Evolutionary conservation across 2,113 vertebrate genomes (phyloP), one percentile per base, ranked within the genome.

Genomic region (Anoplopoma fimbria): DNA sequence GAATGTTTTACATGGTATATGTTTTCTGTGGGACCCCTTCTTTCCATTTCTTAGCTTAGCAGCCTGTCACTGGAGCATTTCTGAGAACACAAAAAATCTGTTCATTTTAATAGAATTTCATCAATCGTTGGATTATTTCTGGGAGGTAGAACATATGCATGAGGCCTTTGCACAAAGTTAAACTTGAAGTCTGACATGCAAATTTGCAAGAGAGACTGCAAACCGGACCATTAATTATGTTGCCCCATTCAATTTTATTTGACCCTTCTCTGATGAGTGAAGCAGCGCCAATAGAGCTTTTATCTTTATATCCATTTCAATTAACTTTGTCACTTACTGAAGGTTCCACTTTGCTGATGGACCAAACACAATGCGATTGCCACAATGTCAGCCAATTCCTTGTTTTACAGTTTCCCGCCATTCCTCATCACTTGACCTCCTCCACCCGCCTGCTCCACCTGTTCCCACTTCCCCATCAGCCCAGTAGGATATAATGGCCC

Each of bases 1-100:
- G 19, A 79, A 53, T 0, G 4, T 55, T 91, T 82, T 69, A 40
- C 65, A 75, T 80, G 10, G 64, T 55, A 1, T 64, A 33, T 55
- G 31, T 74, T 74, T 77, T 75, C 64, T 76, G 69, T 64, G 49
- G 23, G 51, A 23, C 70, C 40, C 27, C 5, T n/a, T 57, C 4
- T 79, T 74, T 62, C 0, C 25, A 17, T 31, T 51, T 75, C 31
- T 58, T 57, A 0, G 19, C 47, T 49, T 2, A 49, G 23, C 36
- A 8, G 47, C 4, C 2, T 45, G 27, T 72, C 15, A 2, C 27
- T 31, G 9, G 15, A 31, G 4, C 23, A 72, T 57, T 33, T 29
- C 42, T 65, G 49, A 29, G 2, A 53, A 14, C 55, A 49, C 47
- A 40, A 38, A 31, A 79, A 67, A 38, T 42, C 12, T 0, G 17